Evolutionary conservation across 2,888 invertebrate genomes (phyloP).

Genomic region (Agrotis ipsilon): DNA sequence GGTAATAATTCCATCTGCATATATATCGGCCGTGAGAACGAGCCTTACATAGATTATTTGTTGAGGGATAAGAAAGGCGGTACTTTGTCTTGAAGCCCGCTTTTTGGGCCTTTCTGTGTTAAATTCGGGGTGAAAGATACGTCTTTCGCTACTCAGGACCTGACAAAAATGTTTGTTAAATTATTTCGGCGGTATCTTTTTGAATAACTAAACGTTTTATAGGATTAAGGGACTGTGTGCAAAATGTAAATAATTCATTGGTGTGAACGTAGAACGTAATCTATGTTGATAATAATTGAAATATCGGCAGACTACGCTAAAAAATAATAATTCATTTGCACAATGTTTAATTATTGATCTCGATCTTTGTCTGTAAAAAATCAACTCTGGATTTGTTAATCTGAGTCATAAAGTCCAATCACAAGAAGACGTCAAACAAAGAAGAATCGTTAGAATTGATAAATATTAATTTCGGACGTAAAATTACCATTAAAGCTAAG

Average conservation of each 20-base stretch:
- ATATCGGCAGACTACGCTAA: background rate
- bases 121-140: conserved; percentile 58
- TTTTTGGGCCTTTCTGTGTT: conserved; percentile 55
- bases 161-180: conserved; percentile 58
- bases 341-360: no score
- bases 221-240: conserved; percentile 36
- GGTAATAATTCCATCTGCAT: conserved; percentile 84
- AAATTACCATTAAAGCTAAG: no score
- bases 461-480: no score
- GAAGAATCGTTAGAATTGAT: no score
- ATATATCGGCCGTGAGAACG: conserved; percentile 76
- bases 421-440: no score
- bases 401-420: no score
- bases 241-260: conserved; percentile 36
- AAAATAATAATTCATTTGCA: no score
- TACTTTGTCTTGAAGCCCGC: conserved; percentile 58
- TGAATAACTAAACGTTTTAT: conserved; percentile 52
- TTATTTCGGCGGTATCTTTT: conserved; percentile 50
- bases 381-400: no score
- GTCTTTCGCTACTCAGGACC: conserved; percentile 57
- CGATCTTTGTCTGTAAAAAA: no score
- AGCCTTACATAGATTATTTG: conserved; percentile 63
- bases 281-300: background rate
- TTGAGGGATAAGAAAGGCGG: conserved; percentile 53
- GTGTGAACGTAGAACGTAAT: background rate